phyloP scores from a whole-genome alignment of 2,888 invertebrate genomes.

The Erynnis tages region DNA sequence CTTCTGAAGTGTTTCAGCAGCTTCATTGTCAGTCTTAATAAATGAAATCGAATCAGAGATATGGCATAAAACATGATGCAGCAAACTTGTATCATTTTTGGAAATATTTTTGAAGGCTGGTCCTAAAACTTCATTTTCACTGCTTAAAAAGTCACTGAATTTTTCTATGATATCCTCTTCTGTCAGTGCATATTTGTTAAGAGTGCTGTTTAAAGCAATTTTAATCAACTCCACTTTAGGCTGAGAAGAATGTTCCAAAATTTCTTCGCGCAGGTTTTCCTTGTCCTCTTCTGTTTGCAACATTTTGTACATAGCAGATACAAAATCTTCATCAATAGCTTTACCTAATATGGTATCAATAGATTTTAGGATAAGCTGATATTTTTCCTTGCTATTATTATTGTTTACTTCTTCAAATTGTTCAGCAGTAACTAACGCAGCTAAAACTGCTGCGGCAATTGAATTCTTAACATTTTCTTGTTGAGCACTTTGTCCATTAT shows the following conservation, averaged over 20 bases:
- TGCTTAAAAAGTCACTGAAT: slow-evolving; percentile 83
- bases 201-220: slow-evolving; percentile 74
- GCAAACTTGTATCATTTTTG: slow-evolving; percentile 81
- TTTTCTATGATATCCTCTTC: slow-evolving; percentile 83
- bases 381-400: slow-evolving; percentile 74
- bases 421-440: slow-evolving; percentile 75
- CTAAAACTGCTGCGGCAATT: slow-evolving; percentile 76
- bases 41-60: slow-evolving; percentile 83
- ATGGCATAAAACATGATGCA: slow-evolving; percentile 81
- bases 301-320: slow-evolving; percentile 72
- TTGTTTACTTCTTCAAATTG: slow-evolving; percentile 76
- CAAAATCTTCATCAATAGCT: slow-evolving; percentile 71
- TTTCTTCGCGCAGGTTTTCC: slow-evolving; percentile 72
- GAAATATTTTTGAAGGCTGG: slow-evolving; percentile 85
- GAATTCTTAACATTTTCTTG: slow-evolving; percentile 79
- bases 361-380: slow-evolving; percentile 74
- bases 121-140: slow-evolving; percentile 82
- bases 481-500: slow-evolving; percentile 56
- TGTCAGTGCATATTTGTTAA: slow-evolving; percentile 70
- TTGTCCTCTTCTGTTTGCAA: slow-evolving; percentile 76
- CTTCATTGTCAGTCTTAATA: slow-evolving; percentile 83
- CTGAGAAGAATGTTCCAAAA: slow-evolving; percentile 72
- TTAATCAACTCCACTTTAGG: slow-evolving; percentile 84
- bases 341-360: slow-evolving; percentile 76
- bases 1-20: slow-evolving; percentile 84